These are phyloP conservation scores for Drosophila birchii DNA, from an alignment of 2,888 invertebrate species.

Conservation along the genomic window DNA sequence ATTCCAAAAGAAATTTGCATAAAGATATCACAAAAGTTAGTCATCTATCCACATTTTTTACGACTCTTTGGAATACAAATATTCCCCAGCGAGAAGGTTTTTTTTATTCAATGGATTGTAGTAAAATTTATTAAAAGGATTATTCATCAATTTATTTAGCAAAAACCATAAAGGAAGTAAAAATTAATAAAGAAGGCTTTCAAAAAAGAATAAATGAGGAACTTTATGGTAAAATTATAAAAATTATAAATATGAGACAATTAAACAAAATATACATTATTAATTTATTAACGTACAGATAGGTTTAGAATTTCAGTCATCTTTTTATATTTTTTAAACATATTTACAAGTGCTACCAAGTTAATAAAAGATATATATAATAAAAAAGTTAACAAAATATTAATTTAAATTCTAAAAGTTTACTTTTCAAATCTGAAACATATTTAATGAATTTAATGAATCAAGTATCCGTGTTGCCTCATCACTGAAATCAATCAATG, in stretches of 20 bases:
- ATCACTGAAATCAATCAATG: slow-evolving; percentile 9
- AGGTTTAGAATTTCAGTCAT: no score
- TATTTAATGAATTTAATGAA: not conserved
- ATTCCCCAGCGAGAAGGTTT: not conserved
- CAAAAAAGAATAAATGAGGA: no score
- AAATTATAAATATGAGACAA: no score
- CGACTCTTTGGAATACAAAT: not conserved
- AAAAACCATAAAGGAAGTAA: not conserved
- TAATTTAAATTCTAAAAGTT: not conserved
- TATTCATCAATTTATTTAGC: not conserved
- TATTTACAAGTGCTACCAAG: no score
- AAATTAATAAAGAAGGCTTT: not conserved
- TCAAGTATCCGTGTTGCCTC: slow-evolving; percentile 4
- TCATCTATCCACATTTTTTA: not conserved
- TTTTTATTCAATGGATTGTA: not conserved
- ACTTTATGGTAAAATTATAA: no score
- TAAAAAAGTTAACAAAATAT: no score
- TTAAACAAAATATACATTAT: no score
- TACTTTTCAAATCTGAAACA: no score
- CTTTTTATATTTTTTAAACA: no score
- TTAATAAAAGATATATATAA: no score
- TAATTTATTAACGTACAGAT: no score
- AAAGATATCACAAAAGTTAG: not conserved
- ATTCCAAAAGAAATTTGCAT: not conserved
- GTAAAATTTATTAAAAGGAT: not conserved